Conservation (phyloP, 2,113 vertebrate genomes). For the Takifugu bimaculatus region DNA sequence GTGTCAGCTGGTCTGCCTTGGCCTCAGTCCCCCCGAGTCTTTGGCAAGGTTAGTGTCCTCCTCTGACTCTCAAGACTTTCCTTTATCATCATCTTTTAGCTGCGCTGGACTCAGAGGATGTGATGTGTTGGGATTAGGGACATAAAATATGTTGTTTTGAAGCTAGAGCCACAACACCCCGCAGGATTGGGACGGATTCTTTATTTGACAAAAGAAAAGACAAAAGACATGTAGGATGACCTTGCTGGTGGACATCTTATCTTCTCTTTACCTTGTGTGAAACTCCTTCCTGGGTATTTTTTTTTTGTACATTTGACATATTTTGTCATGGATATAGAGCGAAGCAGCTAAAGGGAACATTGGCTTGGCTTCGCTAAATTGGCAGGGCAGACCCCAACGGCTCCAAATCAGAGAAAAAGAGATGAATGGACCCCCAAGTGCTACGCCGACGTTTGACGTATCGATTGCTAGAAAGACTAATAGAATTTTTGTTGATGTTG, state of each 20-base stretch:
- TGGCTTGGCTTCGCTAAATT: slow-evolving; percentile 17
- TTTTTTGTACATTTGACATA: too few species aligned
- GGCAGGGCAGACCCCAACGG: slow-evolving; percentile 7
- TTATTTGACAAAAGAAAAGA: background rate
- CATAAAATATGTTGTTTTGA: slow-evolving; percentile 31
- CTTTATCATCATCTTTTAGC: slow-evolving; percentile 18
- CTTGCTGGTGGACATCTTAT: background rate
- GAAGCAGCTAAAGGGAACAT: background rate
- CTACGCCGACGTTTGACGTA: slow-evolving; percentile 24
- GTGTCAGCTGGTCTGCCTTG: slow-evolving; percentile 11
- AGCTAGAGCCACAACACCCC: slow-evolving; percentile 2
- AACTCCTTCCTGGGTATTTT: too few species aligned
- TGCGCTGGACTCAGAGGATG: slow-evolving; percentile 13
- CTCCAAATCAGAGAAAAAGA: slow-evolving; percentile 27
- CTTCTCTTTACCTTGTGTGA: background rate
- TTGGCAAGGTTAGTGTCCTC: slow-evolving; percentile 35
- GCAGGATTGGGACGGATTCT: background rate
- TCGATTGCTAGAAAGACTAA: slow-evolving; percentile 34
- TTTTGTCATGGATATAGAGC: background rate
- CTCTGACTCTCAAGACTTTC: slow-evolving; percentile 34
- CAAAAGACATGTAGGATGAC: background rate
- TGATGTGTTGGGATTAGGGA: slow-evolving; percentile 21
- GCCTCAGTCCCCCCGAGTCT: slow-evolving; percentile 24
- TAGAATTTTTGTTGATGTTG: slow-evolving; percentile 22
- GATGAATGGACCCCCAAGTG: background rate